Base-by-base conservation (phyloP, 2,888 invertebrate genomes). In the Epinotia brunnichana region DNA sequence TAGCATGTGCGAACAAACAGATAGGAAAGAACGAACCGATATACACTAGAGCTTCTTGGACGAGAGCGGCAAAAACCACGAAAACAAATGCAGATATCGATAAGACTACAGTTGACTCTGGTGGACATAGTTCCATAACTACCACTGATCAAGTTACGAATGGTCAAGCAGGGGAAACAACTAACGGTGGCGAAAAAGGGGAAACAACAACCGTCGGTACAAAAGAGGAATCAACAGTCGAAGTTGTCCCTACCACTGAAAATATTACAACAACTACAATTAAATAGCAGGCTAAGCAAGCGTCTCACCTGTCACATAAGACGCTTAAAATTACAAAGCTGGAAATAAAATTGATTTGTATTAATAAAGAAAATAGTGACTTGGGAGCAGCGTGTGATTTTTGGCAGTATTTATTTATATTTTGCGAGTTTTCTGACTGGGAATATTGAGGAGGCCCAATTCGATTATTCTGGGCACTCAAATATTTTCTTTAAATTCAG, bases 41-140 rank as follows among this genome's bases (percentile, higher is more conserved):
- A 9, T 59, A 35, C n/a, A 59, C 35, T 3, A 35, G 35, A 35
- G 59, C 59, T 17, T 29, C 59, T 39, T 59, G 59, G 59, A 59
- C 35, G 0, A 59, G 39, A 39, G 59, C 59, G 15, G 10, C 19
- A 15, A 24, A 3, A 15, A 9, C 13, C 1, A 24, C 13, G 7
- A 17, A 21, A 15, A 59, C 35, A 7, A 17, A n/a, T 2, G n/a
- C n/a, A 35, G 11, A 13, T 15, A 24, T 15, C 15, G 57, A 2
- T 1, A 10, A n/a, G 7, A 10, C 2, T 17, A 17, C 57, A 5
- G 29, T 5, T 13, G 53, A 2, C 9, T 53, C 19, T 19, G 19
- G 53, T 11, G 48, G 7, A 48, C 7, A n/a, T 13, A 48, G n/a
- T 48, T 7, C 15, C 4, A 4, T n/a, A n/a, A 48, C 7, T 35